Base-by-base conservation (phyloP, 2,888 invertebrate genomes). In the Hydropsyche betteni region DNA sequence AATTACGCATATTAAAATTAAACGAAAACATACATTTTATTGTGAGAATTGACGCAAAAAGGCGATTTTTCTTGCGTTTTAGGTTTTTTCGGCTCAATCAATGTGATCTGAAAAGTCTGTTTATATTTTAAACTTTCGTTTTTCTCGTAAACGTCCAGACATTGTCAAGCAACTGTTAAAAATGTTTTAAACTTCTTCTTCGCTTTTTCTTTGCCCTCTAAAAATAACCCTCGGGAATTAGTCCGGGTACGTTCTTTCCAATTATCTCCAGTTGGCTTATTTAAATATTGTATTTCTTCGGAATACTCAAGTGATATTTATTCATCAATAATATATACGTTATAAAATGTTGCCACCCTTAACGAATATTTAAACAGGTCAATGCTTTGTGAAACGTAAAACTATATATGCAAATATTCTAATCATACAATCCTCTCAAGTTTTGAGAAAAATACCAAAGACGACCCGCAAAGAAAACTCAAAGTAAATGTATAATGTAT, bases 151-250 rank as follows among this genome's bases (percentile, higher is more conserved):
- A 61, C 61, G 61, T 61, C 61, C 10, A 16, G 7, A 61, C 61
- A 61, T 10, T 61, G 61, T 61, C 61, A 61, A 61, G 61, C 24
- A 61, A 6, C 33, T 2, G 61, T 61, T 61, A 61, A 61, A 16
- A 61, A 61, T 24, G 16, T 16, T 33, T 61, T 24, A 16, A 61
- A 51, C 16, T 24, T 24, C 61, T 61, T 61, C 33, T 61, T 61
- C 24, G 24, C 33, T 61, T 10, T 4, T 53, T 53, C 14, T 14
- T 53, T 53, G 5, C 24, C 6, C 24, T 14, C 16, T 16, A 1
- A 16, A 61, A 61, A 61, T 61, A 61, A 16, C 61, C 61, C 61
- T 16, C 16, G 61, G 61, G 61, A 16, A 61, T 61, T 24, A 61
- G 5, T 16, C 16, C 4, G 10, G 33, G 61, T 24, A 51, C n/a